Conservation (phyloP, 2,888 invertebrate species). For the Pogonocherus hispidulus region DNA sequence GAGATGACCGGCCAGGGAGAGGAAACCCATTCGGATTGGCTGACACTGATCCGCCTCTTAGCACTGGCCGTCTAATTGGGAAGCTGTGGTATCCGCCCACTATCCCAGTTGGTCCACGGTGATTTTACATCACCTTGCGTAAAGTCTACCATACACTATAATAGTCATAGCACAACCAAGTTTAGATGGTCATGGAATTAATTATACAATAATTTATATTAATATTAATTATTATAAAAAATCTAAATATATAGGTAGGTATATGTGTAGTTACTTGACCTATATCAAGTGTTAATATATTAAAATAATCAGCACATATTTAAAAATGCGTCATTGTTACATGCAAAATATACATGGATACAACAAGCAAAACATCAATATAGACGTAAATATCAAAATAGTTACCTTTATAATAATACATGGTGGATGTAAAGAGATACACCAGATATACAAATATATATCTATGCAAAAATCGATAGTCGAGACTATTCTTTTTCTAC, state of each 20-base stretch:
- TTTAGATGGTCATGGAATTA: too few species aligned
- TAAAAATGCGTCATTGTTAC: too few species aligned
- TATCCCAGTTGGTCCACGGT: constrained; percentile 27
- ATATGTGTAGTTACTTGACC: too few species aligned
- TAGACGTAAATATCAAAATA: neutral
- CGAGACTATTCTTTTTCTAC: neutral
- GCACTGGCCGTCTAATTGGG: constrained; percentile 59
- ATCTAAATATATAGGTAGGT: too few species aligned
- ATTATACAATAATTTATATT: too few species aligned
- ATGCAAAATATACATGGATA: too few species aligned
- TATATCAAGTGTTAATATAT: too few species aligned
- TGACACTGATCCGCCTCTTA: constrained; percentile 59
- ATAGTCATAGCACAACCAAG: neutral
- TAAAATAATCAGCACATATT: too few species aligned
- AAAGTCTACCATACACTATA: constrained; percentile 16
- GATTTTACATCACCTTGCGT: constrained; percentile 16
- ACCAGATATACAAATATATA: too few species aligned
- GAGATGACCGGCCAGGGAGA: constrained; percentile 31
- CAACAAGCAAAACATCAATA: neutral
- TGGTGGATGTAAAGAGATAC: neutral
- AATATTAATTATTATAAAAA: too few species aligned
- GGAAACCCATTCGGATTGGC: constrained; percentile 53
- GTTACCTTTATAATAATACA: constrained; percentile 15
- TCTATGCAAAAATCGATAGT: too few species aligned
- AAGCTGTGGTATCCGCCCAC: constrained; percentile 61